phyloP scores from a whole-genome alignment of 2,797 vertebrate genomes.

The Emys orbicularis region DNA sequence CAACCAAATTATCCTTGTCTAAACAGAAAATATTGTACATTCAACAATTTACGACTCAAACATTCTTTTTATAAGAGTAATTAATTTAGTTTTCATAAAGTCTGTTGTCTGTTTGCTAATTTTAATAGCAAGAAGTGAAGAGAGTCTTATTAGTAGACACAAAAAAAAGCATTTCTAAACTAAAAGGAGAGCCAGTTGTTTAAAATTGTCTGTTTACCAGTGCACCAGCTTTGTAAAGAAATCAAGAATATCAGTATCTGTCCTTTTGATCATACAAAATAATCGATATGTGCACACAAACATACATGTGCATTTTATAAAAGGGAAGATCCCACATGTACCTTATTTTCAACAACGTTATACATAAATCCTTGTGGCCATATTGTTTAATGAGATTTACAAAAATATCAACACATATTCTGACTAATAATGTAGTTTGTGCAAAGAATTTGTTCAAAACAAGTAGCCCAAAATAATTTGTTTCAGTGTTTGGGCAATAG shows the following conservation, averaged over 20 bases:
- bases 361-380: not conserved
- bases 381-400: not conserved
- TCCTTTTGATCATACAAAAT: not conserved
- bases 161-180: not conserved
- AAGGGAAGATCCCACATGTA: not conserved
- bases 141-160: not conserved
- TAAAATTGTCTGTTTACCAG: not conserved
- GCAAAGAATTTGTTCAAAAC: not conserved
- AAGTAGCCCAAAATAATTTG: not conserved
- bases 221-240: not conserved
- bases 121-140: not conserved
- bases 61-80: slow-evolving; percentile 9
- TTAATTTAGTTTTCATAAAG: not conserved
- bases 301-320: not conserved
- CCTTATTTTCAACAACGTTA: not conserved
- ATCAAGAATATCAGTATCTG: not conserved
- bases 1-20: not conserved
- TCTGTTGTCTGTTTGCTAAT: not conserved
- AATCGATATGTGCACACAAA: not conserved
- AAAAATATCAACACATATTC: not conserved
- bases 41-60: not conserved
- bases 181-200: not conserved
- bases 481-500: not conserved
- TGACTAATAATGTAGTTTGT: not conserved
- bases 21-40: not conserved